Percentiles rank a stretch among this genome's conserved stretches.
These are phyloP conservation scores for Argya squamiceps DNA, from an alignment of 2,797 vertebrate genomes.

Conservation along the genomic window DNA sequence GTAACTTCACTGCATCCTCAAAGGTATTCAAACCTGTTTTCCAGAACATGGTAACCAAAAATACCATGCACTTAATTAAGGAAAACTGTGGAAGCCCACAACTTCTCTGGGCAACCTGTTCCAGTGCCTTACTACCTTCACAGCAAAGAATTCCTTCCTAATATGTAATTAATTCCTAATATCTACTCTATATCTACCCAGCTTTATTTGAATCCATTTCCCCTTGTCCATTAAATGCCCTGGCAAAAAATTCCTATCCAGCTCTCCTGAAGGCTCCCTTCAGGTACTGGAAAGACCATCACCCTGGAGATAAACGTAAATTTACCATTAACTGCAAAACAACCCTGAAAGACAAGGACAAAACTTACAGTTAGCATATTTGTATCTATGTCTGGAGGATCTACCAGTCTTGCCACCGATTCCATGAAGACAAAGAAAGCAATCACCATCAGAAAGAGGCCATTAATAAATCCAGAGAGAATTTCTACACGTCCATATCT, in stretches of 20 bases:
- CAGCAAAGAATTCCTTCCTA: not conserved
- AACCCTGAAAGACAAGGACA: not conserved
- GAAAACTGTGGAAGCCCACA: not conserved
- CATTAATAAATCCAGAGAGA: slow-evolving; percentile 97
- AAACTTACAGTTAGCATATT: slow-evolving; percentile 96
- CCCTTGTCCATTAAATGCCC: not conserved
- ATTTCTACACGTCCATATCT: slow-evolving; percentile 97
- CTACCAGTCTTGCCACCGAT: slow-evolving; percentile 90
- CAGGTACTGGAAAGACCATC: not conserved
- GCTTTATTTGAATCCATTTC: not conserved
- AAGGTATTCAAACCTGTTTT: not conserved
- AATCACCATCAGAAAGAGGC: slow-evolving; percentile 97
- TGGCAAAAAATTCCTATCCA: not conserved
- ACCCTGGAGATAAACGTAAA: not conserved
- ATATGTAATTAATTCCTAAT: not conserved
- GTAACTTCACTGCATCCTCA: not conserved
- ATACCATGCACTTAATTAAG: not conserved
- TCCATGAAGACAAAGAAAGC: slow-evolving; percentile 98
- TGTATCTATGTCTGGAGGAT: slow-evolving; percentile 97
- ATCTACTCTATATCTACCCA: not conserved
- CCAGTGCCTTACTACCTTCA: not conserved
- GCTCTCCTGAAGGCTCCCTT: not conserved
- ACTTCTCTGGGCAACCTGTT: not conserved
- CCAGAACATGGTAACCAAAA: not conserved
- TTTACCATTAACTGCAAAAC: not conserved